Evolutionary conservation across 2,113 vertebrate genomes (phyloP).

Genomic region (Mystacornis crossleyi): DNA sequence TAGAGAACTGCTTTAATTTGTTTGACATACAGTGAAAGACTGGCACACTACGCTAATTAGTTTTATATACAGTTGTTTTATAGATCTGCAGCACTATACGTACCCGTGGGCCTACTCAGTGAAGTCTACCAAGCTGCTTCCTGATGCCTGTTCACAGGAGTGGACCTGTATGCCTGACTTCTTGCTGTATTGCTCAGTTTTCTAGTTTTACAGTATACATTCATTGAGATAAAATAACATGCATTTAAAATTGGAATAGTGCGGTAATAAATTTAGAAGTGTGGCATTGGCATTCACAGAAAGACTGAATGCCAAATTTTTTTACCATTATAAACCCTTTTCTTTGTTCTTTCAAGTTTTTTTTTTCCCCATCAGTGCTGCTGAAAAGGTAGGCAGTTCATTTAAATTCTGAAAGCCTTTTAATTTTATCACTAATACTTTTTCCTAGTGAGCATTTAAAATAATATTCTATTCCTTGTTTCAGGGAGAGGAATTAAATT

Average conservation of each 20-base stretch:
- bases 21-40: conserved; percentile 36
- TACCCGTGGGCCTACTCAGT: neutral
- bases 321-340: neutral
- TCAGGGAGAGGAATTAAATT: neutral
- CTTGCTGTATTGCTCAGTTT: neutral
- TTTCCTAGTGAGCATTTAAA: neutral
- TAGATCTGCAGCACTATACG: neutral
- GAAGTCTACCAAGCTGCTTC: neutral
- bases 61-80: conserved; percentile 29
- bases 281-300: neutral
- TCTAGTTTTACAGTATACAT: neutral
- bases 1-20: conserved; percentile 3
- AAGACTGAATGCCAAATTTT: neutral
- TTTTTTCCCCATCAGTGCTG: neutral
- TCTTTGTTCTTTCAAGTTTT: neutral
- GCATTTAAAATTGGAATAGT: neutral
- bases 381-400: neutral
- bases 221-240: neutral
- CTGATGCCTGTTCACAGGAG: neutral
- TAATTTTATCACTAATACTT: neutral
- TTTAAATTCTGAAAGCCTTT: neutral
- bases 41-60: conserved; percentile 2
- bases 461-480: neutral
- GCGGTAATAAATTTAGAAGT: neutral
- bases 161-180: neutral